These are phyloP conservation scores for Mythimna albipuncta DNA, from an alignment of 2,888 invertebrate genomes.

Conservation along the genomic window DNA sequence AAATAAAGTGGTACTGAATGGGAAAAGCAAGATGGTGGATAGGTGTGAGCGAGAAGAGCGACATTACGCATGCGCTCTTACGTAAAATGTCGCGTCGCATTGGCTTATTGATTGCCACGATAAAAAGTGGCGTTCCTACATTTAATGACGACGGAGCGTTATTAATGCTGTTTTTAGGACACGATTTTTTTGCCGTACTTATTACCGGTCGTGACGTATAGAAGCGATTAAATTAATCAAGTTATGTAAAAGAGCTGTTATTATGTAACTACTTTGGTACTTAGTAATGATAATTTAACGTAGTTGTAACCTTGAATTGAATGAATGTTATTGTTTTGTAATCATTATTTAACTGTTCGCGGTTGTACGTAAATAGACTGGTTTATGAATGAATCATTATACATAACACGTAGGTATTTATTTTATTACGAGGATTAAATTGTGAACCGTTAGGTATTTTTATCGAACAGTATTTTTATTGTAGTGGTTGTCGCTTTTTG, in stretches of 20 bases:
- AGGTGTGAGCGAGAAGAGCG: slow-evolving; percentile 22
- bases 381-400: slow-evolving; percentile 5
- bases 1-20: slow-evolving; percentile 27
- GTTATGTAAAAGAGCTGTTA: not conserved
- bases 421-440: not conserved
- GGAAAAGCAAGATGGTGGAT: slow-evolving; percentile 20
- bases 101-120: slow-evolving; percentile 21
- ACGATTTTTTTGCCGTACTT: slow-evolving; percentile 26
- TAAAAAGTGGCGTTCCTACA: slow-evolving; percentile 6
- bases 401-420: not conserved
- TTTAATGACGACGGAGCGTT: slow-evolving; percentile 14
- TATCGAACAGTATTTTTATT: too few species aligned
- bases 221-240: not conserved
- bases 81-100: slow-evolving; percentile 3
- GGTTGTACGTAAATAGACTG: not conserved
- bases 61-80: not conserved
- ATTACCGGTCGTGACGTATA: not conserved
- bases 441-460: not conserved
- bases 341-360: not conserved
- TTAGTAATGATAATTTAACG: not conserved
- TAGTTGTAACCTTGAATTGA: slow-evolving; percentile 25
- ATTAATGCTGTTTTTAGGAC: slow-evolving; percentile 5
- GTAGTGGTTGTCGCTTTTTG: too few species aligned
- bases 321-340: not conserved
- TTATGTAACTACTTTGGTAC: not conserved